Conservation (phyloP, 2,888 invertebrate species). For the Branchinecta sandiegonensis region DNA sequence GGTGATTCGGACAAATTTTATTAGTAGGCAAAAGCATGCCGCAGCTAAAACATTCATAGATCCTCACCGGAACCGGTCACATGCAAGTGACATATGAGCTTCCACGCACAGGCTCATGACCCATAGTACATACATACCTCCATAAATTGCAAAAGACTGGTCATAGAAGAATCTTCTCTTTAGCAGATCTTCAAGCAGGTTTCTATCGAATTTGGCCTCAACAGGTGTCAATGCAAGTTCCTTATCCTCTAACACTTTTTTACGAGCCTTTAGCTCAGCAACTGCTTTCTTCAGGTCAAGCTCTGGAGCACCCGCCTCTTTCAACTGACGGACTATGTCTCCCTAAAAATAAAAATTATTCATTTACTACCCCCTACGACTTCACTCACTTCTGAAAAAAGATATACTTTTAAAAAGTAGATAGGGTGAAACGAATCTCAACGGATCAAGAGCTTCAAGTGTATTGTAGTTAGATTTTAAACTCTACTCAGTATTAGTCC, state of each 20-base stretch:
- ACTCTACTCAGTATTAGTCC: no score
- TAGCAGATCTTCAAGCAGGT: conserved; percentile 89
- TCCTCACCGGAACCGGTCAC: no score
- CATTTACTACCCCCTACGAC: no score
- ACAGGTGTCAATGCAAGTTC: conserved; percentile 63
- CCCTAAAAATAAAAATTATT: conserved; percentile 44
- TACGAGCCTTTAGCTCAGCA: conserved; percentile 74
- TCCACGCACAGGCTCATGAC: background rate
- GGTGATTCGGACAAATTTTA: no score
- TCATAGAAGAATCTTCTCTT: conserved; percentile 95
- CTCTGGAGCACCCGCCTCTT: conserved; percentile 71
- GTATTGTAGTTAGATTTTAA: no score
- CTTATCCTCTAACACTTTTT: conserved; percentile 81
- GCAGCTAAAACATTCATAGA: no score
- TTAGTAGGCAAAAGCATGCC: no score
- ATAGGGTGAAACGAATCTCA: no score
- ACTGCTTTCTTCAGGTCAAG: conserved; percentile 88
- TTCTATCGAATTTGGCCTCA: conserved; percentile 59
- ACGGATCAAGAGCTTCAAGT: no score
- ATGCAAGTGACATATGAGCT: no score
- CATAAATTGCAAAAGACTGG: conserved; percentile 98
- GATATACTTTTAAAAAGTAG: no score
- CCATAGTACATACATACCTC: conserved; percentile 52
- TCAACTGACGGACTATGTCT: conserved; percentile 73
- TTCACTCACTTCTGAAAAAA: conserved; percentile 6